These are phyloP conservation scores for Petroica traversi DNA, from an alignment of 2,113 vertebrate genomes.

Conservation along the genomic window DNA sequence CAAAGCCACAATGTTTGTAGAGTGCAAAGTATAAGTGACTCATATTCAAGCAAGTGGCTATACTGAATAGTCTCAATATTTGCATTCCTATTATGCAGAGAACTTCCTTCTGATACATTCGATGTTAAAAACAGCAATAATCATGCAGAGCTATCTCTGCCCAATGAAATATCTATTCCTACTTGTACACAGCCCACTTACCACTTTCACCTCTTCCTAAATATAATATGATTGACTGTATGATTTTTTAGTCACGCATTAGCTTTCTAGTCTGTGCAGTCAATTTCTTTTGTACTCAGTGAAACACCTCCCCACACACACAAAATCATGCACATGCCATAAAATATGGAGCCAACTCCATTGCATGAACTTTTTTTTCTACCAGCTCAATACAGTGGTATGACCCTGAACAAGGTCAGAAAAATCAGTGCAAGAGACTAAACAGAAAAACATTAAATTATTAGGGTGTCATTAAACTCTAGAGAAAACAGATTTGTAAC, in stretches of 20 bases:
- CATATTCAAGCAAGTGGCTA: not conserved
- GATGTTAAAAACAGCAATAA: not conserved
- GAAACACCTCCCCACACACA: not conserved
- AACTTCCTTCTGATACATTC: not conserved
- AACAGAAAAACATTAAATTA: not conserved
- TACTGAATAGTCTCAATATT: not conserved
- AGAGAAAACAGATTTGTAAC: not conserved
- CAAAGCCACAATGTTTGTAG: not conserved
- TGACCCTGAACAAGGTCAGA: not conserved
- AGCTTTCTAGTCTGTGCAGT: not conserved
- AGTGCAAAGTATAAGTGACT: not conserved
- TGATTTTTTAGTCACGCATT: not conserved
- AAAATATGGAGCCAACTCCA: not conserved
- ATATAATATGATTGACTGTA: not conserved
- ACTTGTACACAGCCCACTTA: not conserved
- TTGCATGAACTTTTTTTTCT: not conserved
- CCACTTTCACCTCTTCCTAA: not conserved
- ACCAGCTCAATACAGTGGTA: not conserved
- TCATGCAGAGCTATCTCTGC: not conserved
- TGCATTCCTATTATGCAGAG: not conserved
- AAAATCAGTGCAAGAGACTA: not conserved
- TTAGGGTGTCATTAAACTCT: not conserved
- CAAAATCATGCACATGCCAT: not conserved
- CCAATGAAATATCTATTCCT: not conserved
- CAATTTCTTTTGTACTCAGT: not conserved